Evolutionary conservation across 2,113 vertebrate species (phyloP).

Genomic region (Australoheros scitulus): DNA sequence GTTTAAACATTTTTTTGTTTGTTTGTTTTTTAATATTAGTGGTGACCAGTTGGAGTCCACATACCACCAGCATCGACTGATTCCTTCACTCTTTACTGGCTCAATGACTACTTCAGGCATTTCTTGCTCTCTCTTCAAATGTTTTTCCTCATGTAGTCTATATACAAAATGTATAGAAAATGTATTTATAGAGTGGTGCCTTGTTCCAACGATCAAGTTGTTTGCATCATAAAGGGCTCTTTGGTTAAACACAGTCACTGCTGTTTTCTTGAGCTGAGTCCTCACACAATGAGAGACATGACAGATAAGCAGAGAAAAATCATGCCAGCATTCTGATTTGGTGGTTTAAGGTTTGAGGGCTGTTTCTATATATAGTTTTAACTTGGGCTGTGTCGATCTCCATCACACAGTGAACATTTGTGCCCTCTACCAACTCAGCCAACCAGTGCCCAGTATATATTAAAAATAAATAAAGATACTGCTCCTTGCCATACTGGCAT

Average conservation of each 20-base stretch:
- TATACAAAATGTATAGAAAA: slow-evolving; percentile 64
- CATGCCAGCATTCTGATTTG: slow-evolving; percentile 28
- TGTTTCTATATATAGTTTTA: slow-evolving; percentile 5
- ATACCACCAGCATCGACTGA: slow-evolving; percentile 3
- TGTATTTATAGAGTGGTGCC: slow-evolving; percentile 78
- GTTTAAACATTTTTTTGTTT: slow-evolving; percentile 3
- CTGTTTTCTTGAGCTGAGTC: not conserved
- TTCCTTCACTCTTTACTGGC: slow-evolving; percentile 3
- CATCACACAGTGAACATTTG: slow-evolving; percentile 1
- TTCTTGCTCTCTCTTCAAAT: slow-evolving; percentile 22
- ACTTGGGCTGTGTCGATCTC: slow-evolving; percentile 25
- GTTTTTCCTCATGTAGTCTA: slow-evolving; percentile 45
- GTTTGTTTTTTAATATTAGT: slow-evolving; percentile 1
- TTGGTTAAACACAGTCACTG: slow-evolving; percentile 27
- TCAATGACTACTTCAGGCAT: slow-evolving; percentile 22
- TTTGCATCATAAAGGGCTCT: slow-evolving; percentile 55
- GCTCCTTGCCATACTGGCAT: slow-evolving; percentile 41
- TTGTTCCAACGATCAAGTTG: slow-evolving; percentile 60
- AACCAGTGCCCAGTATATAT: slow-evolving; percentile 28
- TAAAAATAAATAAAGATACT: slow-evolving; percentile 32
- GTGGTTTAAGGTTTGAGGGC: slow-evolving; percentile 4
- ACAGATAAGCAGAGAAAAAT: not conserved
- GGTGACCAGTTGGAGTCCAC: slow-evolving; percentile 8
- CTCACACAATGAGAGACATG: not conserved
- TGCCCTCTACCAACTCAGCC: slow-evolving; percentile 33